Evolutionary conservation across 1,140 invertebrate species (phyloP).

Genomic region (Drosophila sp.): DNA sequence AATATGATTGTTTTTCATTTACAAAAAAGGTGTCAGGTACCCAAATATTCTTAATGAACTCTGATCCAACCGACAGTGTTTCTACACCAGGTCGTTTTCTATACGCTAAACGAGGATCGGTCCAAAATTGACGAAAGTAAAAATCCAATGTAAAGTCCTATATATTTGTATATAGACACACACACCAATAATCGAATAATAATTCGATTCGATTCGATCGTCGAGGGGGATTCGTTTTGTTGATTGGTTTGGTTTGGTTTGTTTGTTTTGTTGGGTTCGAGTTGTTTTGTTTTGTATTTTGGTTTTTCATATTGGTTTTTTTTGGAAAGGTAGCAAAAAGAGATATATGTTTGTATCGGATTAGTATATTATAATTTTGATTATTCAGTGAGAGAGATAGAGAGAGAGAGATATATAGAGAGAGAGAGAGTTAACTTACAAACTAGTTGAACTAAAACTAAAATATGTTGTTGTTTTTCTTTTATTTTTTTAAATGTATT

Average conservation of each 20-base stretch:
- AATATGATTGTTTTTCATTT: slow-evolving; percentile 99
- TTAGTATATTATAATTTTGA: slow-evolving; percentile 10
- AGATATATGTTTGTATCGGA: slow-evolving; percentile 34
- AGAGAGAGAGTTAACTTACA: slow-evolving; percentile 37
- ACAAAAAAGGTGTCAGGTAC: slow-evolving; percentile 99
- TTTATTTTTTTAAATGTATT: slow-evolving; percentile 15
- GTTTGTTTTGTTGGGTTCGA: background rate
- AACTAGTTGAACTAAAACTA: slow-evolving; percentile 31
- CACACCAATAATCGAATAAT: slow-evolving; percentile 23
- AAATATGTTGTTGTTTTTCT: slow-evolving; percentile 29
- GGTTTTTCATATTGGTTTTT: background rate
- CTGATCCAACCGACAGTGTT: slow-evolving; percentile 94
- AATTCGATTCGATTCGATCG: slow-evolving; percentile 26
- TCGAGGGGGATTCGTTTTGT: slow-evolving; percentile 9
- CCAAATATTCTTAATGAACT: slow-evolving; percentile 99
- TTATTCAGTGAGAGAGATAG: slow-evolving; percentile 22
- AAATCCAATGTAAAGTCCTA: slow-evolving; percentile 99
- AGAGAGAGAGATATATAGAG: too few relatives aligned
- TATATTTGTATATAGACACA: slow-evolving; percentile 34
- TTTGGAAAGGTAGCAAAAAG: slow-evolving; percentile 54
- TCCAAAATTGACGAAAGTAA: slow-evolving; percentile 99
- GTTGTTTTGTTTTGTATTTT: slow-evolving; percentile 3
- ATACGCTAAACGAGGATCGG: slow-evolving; percentile 96
- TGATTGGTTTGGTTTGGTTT: background rate
- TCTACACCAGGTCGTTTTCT: slow-evolving; percentile 93